Evolutionary conservation across 2,113 vertebrate genomes (phyloP).

Genomic region (Dicaeum eximium): DNA sequence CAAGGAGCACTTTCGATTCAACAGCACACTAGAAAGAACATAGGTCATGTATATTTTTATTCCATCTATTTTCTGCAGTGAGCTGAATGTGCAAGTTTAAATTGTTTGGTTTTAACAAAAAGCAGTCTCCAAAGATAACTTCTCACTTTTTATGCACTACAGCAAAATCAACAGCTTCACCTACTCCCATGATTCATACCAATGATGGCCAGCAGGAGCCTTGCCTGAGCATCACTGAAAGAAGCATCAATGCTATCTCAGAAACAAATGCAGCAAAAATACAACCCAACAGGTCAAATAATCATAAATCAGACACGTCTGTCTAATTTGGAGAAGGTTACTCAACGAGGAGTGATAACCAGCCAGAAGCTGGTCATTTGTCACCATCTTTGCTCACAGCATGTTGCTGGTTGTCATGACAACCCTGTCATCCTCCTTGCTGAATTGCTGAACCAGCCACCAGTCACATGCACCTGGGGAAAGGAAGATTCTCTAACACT

Average conservation of each 20-base stretch:
- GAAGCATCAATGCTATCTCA: background rate
- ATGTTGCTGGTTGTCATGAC: conserved; percentile 73
- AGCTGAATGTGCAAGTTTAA: background rate
- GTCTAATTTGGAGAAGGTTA: conserved; percentile 51
- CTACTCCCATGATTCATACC: conserved; percentile 78
- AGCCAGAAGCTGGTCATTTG: conserved; percentile 55
- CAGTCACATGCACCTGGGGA: background rate
- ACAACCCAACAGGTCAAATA: background rate
- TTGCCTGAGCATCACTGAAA: conserved; percentile 74
- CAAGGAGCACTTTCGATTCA: background rate
- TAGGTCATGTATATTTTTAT: background rate
- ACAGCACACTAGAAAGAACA: background rate
- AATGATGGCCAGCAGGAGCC: conserved; percentile 78
- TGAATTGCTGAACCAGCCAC: conserved; percentile 38
- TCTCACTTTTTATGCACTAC: background rate
- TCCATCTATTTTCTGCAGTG: background rate
- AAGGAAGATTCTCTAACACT: background rate
- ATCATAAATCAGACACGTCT: conserved; percentile 27
- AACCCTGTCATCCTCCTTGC: conserved; percentile 72
- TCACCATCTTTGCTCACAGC: conserved; percentile 56
- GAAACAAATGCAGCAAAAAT: conserved; percentile 47
- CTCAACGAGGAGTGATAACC: conserved; percentile 50
- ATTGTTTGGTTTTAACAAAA: background rate
- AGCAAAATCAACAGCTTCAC: background rate
- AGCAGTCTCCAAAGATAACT: background rate